Conservation (phyloP, 1,140 invertebrate species). For the Drosophila murphyi region DNA sequence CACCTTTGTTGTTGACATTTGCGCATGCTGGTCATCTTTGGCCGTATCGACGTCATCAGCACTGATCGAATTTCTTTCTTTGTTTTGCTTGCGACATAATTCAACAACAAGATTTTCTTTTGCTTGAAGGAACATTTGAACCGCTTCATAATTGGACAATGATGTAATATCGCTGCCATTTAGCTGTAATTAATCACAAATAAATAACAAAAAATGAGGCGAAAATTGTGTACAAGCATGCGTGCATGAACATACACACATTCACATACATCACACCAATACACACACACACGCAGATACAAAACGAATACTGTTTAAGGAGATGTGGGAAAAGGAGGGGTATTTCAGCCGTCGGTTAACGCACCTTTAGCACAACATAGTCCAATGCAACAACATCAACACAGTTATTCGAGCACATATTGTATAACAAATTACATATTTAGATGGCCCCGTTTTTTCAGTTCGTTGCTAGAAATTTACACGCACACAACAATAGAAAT, state of each 20-base stretch:
- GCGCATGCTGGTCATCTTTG: background rate
- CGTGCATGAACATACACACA: background rate
- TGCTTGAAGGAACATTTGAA: conserved; percentile 89
- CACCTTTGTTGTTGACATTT: background rate
- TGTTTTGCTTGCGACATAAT: conserved; percentile 84
- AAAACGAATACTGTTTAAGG: background rate
- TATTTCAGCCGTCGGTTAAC: background rate
- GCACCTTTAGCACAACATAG: conserved; percentile 73
- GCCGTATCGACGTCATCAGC: background rate
- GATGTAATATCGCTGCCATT: conserved; percentile 90
- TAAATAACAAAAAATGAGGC: background rate
- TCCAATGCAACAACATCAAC: conserved; percentile 56
- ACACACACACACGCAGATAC: conserved; percentile 2
- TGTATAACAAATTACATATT: conserved; percentile 49
- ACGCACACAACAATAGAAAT: conserved; percentile 40
- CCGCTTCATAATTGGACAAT: conserved; percentile 89
- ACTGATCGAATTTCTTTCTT: conserved; percentile 72
- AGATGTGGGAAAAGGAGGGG: too few relatives aligned
- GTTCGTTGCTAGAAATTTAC: conserved; percentile 19
- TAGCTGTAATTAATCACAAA: conserved; percentile 85
- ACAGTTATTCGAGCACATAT: conserved; percentile 53
- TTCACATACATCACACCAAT: background rate
- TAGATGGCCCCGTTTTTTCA: conserved; percentile 33
- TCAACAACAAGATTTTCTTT: conserved; percentile 90
- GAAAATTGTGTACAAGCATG: background rate